These are phyloP conservation scores for Falco punctatus DNA, from an alignment of 2,113 vertebrate species.

Conservation along the genomic window DNA sequence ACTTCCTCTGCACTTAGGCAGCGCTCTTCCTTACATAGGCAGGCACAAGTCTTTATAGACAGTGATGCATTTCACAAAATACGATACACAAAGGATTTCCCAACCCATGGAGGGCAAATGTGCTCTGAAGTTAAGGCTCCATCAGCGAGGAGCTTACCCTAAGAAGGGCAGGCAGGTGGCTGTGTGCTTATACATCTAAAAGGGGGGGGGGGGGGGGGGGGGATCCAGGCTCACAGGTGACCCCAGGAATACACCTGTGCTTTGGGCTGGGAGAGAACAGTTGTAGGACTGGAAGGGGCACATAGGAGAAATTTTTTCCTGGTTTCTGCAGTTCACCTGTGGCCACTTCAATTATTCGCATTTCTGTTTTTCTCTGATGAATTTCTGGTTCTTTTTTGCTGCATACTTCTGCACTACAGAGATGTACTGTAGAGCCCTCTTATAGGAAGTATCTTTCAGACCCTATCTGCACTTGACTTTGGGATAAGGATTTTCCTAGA, in stretches of 20 bases:
- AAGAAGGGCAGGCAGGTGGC: not conserved
- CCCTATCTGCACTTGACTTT: rapidly evolving
- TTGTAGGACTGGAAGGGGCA: not conserved
- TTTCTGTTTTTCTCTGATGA: not conserved
- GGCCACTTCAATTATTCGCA: not conserved
- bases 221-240: not conserved
- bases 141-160: not conserved
- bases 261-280: not conserved
- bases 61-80: not conserved
- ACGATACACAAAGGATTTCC: not conserved
- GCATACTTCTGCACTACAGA: not conserved
- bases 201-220: no score
- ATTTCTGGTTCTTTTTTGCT: not conserved
- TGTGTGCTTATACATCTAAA: not conserved
- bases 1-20: not conserved
- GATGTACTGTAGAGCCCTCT: not conserved
- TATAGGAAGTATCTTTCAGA: not conserved
- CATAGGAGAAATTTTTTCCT: not conserved
- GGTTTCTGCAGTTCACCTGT: not conserved
- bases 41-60: not conserved
- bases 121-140: not conserved
- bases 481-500: not conserved
- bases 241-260: not conserved
- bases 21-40: not conserved
- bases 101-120: not conserved